A percentile compares a stretch with the other conserved stretches of the same genome.
These are phyloP conservation scores for Phalacrocorax pelagicus DNA, from an alignment of 2,113 vertebrate species.

Conservation along the genomic window DNA sequence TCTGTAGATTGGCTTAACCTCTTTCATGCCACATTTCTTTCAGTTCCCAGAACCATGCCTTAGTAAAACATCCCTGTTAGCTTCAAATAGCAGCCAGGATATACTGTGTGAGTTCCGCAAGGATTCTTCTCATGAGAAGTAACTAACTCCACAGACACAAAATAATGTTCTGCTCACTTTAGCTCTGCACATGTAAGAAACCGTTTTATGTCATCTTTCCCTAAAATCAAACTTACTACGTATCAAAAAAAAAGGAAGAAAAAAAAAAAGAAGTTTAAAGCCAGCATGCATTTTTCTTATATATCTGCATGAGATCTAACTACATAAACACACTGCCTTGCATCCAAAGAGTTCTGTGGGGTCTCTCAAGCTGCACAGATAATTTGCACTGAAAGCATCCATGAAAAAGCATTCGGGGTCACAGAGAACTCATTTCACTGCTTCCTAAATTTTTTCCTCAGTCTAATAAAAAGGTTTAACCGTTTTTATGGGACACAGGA, in stretches of 20 bases:
- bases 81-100: neutral
- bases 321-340: neutral
- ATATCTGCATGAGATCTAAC: neutral
- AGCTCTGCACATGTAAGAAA: accelerated
- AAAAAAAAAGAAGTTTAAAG: neutral
- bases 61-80: neutral
- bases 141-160: neutral
- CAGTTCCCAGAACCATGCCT: neutral
- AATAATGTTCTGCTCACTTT: neutral
- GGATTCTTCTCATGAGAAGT: neutral
- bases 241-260: neutral
- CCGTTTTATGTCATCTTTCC: neutral
- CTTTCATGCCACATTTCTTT: neutral
- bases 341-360: neutral
- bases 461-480: neutral
- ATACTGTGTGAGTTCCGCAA: neutral
- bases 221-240: neutral
- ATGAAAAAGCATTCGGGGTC: neutral
- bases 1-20: neutral
- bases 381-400: neutral
- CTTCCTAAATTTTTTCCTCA: neutral
- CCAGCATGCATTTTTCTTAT: neutral
- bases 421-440: neutral
- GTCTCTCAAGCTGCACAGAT: neutral
- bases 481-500: neutral